These are phyloP conservation scores for Eupithecia insigniata DNA, from an alignment of 2,888 invertebrate species.

Conservation along the genomic window DNA sequence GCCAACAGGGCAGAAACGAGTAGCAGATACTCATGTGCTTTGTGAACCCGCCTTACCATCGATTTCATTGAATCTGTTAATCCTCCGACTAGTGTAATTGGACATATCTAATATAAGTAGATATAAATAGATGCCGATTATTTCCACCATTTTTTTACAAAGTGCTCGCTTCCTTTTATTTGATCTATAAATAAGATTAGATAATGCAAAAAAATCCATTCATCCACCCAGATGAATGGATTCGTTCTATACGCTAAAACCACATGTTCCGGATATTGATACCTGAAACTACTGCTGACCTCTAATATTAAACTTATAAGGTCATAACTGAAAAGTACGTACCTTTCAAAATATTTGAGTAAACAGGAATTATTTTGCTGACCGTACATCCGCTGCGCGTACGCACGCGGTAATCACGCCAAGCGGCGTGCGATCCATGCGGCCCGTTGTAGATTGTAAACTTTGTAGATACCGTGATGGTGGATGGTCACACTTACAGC, in stretches of 20 bases:
- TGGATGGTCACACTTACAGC: slow-evolving; percentile 36
- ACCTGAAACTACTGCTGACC: no score
- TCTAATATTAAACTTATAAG: background rate
- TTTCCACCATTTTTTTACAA: background rate
- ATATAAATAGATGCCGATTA: background rate
- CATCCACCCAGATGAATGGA: no score
- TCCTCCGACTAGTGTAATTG: background rate
- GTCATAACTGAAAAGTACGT: background rate
- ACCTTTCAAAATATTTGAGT: background rate
- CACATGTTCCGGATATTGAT: no score
- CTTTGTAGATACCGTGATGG: slow-evolving; percentile 25
- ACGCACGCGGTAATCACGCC: slow-evolving; percentile 55
- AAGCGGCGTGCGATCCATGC: slow-evolving; percentile 50
- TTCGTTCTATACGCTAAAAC: background rate
- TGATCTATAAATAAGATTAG: background rate
- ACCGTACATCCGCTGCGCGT: slow-evolving; percentile 34
- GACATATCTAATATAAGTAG: background rate
- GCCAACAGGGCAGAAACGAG: no score
- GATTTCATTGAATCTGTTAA: background rate
- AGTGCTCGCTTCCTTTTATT: background rate
- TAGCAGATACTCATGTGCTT: no score
- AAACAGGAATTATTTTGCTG: slow-evolving; percentile 38
- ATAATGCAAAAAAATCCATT: background rate
- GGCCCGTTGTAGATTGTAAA: slow-evolving; percentile 24
- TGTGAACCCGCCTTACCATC: background rate